These are phyloP conservation scores for Bombus waltoni DNA, from an alignment of 1,140 invertebrate species.

Conservation along the genomic window DNA sequence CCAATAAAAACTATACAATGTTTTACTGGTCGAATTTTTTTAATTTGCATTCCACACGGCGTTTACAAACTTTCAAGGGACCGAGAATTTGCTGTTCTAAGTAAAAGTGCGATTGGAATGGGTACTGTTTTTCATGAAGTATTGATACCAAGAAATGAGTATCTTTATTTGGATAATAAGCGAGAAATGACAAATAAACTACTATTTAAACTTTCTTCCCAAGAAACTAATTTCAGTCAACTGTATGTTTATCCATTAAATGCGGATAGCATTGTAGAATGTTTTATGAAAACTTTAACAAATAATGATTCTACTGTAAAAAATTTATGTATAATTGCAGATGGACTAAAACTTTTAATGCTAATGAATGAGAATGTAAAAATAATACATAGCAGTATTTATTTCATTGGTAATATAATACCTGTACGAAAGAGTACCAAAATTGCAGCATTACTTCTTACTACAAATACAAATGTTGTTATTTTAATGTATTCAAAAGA, in stretches of 20 bases:
- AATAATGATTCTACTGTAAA: background rate
- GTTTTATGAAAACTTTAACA: constrained; percentile 52
- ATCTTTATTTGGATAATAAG: constrained; percentile 72
- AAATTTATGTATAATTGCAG: constrained; percentile 67
- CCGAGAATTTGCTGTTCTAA: constrained; percentile 64
- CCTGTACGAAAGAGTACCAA: constrained; percentile 60
- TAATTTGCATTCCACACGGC: constrained; percentile 71
- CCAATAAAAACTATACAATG: constrained; percentile 69
- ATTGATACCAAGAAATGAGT: constrained; percentile 51
- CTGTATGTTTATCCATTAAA: constrained; percentile 32
- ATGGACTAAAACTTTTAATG: constrained; percentile 62
- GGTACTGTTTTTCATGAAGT: constrained; percentile 68
- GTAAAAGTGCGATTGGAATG: constrained; percentile 69
- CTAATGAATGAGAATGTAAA: constrained; percentile 44
- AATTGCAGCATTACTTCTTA: constrained; percentile 65
- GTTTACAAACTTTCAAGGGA: constrained; percentile 72
- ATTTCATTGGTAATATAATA: constrained; percentile 62
- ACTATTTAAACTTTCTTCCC: constrained; percentile 48
- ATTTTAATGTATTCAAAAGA: constrained; percentile 64
- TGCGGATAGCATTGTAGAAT: constrained; percentile 28
- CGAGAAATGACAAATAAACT: constrained; percentile 49
- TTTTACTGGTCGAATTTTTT: constrained; percentile 69
- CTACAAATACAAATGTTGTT: constrained; percentile 55
- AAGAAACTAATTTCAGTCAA: background rate
- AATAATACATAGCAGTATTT: constrained; percentile 64